These are phyloP conservation scores for Megaceryle alcyon DNA, from an alignment of 2,797 vertebrate species.

Conservation along the genomic window DNA sequence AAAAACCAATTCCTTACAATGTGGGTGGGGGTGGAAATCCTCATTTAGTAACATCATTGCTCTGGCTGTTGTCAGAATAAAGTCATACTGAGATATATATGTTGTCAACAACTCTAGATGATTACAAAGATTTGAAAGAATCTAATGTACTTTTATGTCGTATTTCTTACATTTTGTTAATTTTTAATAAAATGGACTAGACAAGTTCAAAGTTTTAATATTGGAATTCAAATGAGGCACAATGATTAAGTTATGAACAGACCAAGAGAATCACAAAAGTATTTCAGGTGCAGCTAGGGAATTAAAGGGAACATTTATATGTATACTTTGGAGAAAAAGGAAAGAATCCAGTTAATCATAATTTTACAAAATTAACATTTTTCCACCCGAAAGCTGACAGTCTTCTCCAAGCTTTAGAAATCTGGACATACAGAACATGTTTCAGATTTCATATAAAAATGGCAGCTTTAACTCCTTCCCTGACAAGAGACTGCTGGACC, in stretches of 20 bases:
- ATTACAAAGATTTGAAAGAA: background rate
- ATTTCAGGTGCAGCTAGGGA: background rate
- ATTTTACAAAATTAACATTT: background rate
- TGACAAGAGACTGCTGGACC: background rate
- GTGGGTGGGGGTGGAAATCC: background rate
- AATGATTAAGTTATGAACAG: background rate
- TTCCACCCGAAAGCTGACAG: background rate
- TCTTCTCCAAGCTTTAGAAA: background rate
- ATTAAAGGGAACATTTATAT: background rate
- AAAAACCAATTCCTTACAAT: background rate
- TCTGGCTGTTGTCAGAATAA: background rate
- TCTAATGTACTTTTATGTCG: background rate
- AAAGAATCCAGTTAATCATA: background rate
- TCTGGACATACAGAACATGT: background rate
- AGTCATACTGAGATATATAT: background rate
- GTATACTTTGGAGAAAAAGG: background rate
- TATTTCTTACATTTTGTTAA: background rate
- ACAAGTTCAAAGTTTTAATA: background rate
- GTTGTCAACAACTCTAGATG: background rate
- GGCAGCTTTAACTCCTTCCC: background rate
- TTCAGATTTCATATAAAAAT: background rate
- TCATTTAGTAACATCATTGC: background rate
- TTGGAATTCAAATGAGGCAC: no score
- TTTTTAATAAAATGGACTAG: background rate
- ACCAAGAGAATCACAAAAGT: background rate